Percentiles rank a stretch among this genome's conserved stretches.
phyloP scores from a whole-genome alignment of 1,140 invertebrate genomes.

The Cotesia glomerata region DNA sequence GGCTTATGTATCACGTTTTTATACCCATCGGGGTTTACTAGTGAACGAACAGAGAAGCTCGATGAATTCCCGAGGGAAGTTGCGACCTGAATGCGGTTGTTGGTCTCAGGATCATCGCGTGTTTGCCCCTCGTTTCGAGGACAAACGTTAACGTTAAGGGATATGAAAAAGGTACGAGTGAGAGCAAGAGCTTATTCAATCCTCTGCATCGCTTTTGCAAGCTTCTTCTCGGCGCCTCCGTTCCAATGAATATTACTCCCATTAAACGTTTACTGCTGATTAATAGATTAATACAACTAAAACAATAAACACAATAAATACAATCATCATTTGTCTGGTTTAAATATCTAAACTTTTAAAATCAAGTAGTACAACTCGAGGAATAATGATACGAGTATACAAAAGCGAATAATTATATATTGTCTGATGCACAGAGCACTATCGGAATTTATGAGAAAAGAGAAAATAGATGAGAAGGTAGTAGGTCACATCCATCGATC shows the following conservation, averaged over 20 bases:
- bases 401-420: too few relatives aligned
- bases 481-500: too few relatives aligned
- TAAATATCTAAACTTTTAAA: too few relatives aligned
- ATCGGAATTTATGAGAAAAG: too few relatives aligned
- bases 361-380: too few relatives aligned
- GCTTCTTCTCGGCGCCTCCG: neutral
- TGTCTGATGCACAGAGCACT: too few relatives aligned
- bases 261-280: too few relatives aligned
- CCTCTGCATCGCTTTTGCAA: neutral
- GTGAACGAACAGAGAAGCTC: neutral
- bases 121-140: conserved; percentile 13
- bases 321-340: neutral
- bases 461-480: too few relatives aligned
- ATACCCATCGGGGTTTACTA: neutral
- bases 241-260: neutral
- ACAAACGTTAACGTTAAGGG: neutral
- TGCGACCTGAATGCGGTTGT: neutral
- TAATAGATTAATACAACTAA: too few relatives aligned
- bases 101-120: conserved; percentile 11
- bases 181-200: neutral
- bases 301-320: neutral
- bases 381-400: too few relatives aligned
- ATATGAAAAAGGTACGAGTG: too few relatives aligned
- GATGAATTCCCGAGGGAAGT: conserved; percentile 8
- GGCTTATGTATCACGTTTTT: conserved; percentile 1